A percentile compares a stretch with the other conserved stretches of the same genome.
These are phyloP conservation scores for Momotus momota DNA, from an alignment of 2,797 vertebrate species.

Conservation along the genomic window DNA sequence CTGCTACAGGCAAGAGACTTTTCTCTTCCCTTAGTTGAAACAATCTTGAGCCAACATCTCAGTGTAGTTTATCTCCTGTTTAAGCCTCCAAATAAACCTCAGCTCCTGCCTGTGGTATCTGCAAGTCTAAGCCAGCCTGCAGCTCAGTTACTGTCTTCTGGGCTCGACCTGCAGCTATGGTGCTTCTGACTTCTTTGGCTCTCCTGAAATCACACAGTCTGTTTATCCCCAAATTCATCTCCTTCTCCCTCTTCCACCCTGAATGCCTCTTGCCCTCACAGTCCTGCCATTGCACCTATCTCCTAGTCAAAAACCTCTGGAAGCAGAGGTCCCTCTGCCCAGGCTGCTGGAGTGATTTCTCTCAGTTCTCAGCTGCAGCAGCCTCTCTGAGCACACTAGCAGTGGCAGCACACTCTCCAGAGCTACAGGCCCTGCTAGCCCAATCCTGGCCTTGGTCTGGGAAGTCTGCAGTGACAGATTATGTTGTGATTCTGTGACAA, in stretches of 20 bases:
- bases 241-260: too few relatives aligned
- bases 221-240: neutral
- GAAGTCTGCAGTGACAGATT: neutral
- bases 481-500: neutral
- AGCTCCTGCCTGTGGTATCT: neutral
- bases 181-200: neutral
- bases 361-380: neutral
- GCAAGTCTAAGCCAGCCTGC: neutral
- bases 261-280: neutral
- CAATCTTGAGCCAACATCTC: neutral
- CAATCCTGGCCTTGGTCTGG: neutral
- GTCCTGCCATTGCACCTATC: neutral
- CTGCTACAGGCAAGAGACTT: neutral
- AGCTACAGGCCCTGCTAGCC: neutral
- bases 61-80: neutral
- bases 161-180: neutral
- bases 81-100: neutral
- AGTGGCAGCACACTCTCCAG: accelerated
- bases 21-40: neutral
- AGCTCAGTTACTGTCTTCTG: neutral
- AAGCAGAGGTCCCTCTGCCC: neutral
- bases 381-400: neutral
- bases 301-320: neutral
- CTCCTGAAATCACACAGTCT: neutral
- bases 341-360: neutral